Evolutionary conservation across 1,140 invertebrate genomes (phyloP), one percentile per base, ranked within the genome.

Genomic region (Rhagoletis pomonella): DNA sequence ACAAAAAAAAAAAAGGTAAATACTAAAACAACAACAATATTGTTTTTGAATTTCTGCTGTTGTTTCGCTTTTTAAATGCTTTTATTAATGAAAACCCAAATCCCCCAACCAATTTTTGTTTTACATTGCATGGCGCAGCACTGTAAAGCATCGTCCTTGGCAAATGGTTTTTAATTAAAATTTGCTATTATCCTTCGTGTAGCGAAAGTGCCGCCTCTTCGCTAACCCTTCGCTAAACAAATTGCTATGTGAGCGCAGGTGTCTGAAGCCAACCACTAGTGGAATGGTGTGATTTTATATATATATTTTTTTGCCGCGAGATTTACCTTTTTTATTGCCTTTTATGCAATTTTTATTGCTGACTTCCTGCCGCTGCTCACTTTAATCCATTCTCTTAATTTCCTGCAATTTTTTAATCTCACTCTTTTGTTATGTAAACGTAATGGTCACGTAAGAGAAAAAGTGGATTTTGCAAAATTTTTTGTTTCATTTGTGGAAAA

Each of bases 121-220:
- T 12, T 29, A 55, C 6, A 55, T 55, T 81, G 50, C 73, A 19
- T 5, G n/a, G n/a, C 14, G 44, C 67, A 73, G 14, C 44, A 12
- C 19, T 81, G 6, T 29, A 67, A 55, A 29, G 47, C 47, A 14
- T 10, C 2, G 47, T 55, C 73, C 73, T 81, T 81, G 73, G 55
- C 47, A 81, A 55, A 55, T 81, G n/a, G n/a, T 81, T 81, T 81
- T 58, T 55, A 73, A 73, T 73, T 73, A 73, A 73, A 73, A 47
- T 55, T 14, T 19, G 17, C 19, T 81, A 19, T 55, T 81, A 81
- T 81, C 7, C 73, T 73, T 55, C 44, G 73, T 29, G 47, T 14
- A 4, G 69, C 12, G 39, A 17, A 29, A 29, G 29, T 29, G 29
- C 64, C 29, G 64, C 42, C 42, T 47, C 10, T 10, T 17, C 12